Conservation (phyloP, 2,888 invertebrate genomes). For the Amaurobius ferox region DNA sequence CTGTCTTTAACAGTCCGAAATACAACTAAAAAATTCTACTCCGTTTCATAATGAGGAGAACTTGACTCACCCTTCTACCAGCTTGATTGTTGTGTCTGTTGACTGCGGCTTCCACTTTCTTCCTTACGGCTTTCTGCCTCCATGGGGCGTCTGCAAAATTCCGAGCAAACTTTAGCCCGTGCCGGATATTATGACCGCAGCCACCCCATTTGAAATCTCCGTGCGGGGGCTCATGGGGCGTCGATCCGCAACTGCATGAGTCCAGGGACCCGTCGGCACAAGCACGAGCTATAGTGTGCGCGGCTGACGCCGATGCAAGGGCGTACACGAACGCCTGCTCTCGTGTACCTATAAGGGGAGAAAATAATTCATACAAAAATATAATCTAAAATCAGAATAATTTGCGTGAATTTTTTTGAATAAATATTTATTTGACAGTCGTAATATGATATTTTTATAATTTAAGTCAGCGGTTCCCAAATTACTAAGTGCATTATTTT, state of each 20-base stretch:
- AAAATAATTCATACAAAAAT: too few species aligned
- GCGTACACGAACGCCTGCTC: slow-evolving; percentile 98
- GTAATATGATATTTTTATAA: too few species aligned
- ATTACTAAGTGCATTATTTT: too few species aligned
- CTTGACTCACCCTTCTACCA: slow-evolving; percentile 90
- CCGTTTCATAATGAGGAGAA: too few species aligned
- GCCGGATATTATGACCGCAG: slow-evolving; percentile 96
- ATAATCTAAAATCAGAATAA: too few species aligned
- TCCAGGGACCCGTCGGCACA: slow-evolving; percentile 92
- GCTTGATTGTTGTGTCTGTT: slow-evolving; percentile 98
- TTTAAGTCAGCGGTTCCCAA: too few species aligned
- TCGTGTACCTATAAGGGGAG: slow-evolving; percentile 83
- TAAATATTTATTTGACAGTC: too few species aligned
- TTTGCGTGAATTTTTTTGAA: too few species aligned
- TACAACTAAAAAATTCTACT: too few species aligned
- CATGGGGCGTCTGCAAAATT: slow-evolving; percentile 94
- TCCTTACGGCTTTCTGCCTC: slow-evolving; percentile 66
- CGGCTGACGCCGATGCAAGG: slow-evolving; percentile 95
- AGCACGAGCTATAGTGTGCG: slow-evolving; percentile 93
- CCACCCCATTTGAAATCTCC: slow-evolving; percentile 93
- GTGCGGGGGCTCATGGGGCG: slow-evolving; percentile 84
- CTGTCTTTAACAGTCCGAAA: too few species aligned
- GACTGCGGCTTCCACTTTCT: slow-evolving; percentile 80
- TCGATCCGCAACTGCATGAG: slow-evolving; percentile 87
- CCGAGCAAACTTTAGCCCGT: slow-evolving; percentile 93